Base-by-base conservation (phyloP, 2,113 vertebrate species). In the Corythornis cristatus region DNA sequence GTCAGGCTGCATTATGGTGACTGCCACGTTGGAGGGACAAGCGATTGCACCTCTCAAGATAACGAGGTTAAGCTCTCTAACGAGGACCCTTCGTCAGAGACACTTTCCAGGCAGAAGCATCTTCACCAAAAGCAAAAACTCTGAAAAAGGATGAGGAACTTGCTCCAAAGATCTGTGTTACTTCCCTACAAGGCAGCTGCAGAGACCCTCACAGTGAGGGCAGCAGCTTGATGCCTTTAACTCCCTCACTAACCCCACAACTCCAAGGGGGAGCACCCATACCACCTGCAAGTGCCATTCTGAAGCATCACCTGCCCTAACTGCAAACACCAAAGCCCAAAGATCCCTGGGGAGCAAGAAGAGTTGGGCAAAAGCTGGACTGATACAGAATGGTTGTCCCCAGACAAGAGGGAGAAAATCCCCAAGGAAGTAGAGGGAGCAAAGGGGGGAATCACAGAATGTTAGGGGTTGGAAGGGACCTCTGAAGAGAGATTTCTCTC, bases 31-130 rank as follows among this genome's bases (percentile, higher is more conserved):
- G 21, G 19, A 17, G 48, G 33, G 62, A 64, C 5, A 2, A 75
- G 66, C 6, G 8, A 51, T 79, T 66, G 37, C 56, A 79, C 72
- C 67, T 86, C 80, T 79, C 87, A 76, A 45, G 76, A 58, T 83
- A 86, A 89, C 9, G 68, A 86, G 58, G 81, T 89, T 72, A 86
- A 78, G 18, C 33, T 50, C 70, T 71, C 71, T 60, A 83, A 91
- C 18, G 4, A 50, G 64, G 4, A 15, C 46, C 16, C 35, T 16
- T 12, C 9, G 1, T n/a, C 70, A 33, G 73, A 33, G 60, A 33
- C 29, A 5, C 46, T 21, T 67, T 19, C 29, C 51, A 67, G 40
- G 25, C 0, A 0, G 40, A 79, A 88, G 19, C 68, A 71, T 25
- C 82, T 61, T 84, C 45, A 64, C 42, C 56, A 50, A 73, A 54